Evolutionary conservation across 2,797 vertebrate genomes (phyloP).

Genomic region (Alca torda): DNA sequence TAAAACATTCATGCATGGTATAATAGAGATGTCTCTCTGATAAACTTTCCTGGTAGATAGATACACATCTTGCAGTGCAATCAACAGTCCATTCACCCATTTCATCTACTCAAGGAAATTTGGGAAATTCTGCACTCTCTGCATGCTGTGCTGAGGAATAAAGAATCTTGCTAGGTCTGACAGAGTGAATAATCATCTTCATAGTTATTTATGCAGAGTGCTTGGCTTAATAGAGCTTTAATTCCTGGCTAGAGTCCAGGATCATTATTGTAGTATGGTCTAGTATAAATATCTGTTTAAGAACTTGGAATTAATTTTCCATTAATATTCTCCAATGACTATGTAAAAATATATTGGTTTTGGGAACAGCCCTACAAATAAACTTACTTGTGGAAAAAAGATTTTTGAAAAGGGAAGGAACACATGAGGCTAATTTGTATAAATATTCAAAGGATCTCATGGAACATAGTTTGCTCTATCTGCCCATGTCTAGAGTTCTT

Average conservation of each 20-base stretch:
- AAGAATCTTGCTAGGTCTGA: not conserved
- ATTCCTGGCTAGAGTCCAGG: constrained; percentile 19
- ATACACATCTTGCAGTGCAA: not conserved
- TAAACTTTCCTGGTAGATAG: not conserved
- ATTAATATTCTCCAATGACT: constrained; percentile 40
- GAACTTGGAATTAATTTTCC: constrained; percentile 59
- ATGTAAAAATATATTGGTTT: not conserved
- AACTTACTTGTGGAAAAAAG: constrained; percentile 33
- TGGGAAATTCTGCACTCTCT: not conserved
- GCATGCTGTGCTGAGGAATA: not conserved
- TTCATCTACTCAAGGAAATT: not conserved
- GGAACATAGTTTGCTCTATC: not conserved
- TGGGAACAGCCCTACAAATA: constrained; percentile 39
- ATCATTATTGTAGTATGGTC: constrained; percentile 21
- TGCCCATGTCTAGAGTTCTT: not conserved
- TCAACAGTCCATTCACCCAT: not conserved
- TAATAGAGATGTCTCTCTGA: not conserved
- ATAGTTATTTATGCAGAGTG: constrained; percentile 16
- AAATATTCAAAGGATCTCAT: constrained; percentile 24
- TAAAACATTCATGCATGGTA: not conserved
- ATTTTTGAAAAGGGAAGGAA: not conserved
- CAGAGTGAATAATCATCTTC: constrained; percentile 10
- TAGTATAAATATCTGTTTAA: constrained; percentile 59
- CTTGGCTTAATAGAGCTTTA: constrained; percentile 25
- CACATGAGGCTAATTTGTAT: not conserved